Evolutionary conservation across 2,888 invertebrate genomes (phyloP).

Genomic region (Sericinus montela): DNA sequence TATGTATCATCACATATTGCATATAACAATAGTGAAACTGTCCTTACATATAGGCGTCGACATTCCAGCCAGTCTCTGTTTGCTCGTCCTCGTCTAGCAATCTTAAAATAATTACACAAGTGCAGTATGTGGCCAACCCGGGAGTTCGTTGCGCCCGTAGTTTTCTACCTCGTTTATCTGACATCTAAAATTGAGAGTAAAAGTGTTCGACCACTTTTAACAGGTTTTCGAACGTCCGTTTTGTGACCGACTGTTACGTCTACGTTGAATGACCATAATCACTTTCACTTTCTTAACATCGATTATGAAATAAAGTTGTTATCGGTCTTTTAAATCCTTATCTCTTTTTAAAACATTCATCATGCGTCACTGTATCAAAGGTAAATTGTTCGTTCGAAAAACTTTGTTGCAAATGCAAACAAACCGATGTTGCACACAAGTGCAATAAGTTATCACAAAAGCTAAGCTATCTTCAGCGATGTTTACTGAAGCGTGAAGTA

Average conservation of each 20-base stretch:
- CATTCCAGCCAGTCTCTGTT: conserved; percentile 60
- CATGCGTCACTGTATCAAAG: too few relatives aligned
- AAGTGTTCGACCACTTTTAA: conserved; percentile 44
- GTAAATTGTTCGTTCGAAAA: conserved; percentile 4
- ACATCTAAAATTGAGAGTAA: conserved; percentile 37
- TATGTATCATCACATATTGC: conserved; percentile 9
- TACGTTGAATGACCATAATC: conserved; percentile 29
- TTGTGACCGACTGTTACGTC: conserved; percentile 30
- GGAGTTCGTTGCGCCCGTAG: conserved; percentile 48
- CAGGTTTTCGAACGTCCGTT: conserved; percentile 44
- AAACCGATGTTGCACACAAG: background rate
- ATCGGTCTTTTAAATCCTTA: too few relatives aligned
- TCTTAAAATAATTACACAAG: conserved; percentile 77
- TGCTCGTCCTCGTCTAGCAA: conserved; percentile 58
- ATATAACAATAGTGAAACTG: conserved; percentile 20
- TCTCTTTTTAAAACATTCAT: too few relatives aligned
- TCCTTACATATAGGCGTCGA: conserved; percentile 46
- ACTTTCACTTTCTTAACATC: conserved; percentile 55
- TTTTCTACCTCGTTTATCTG: conserved; percentile 38
- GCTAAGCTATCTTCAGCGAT: conserved; percentile 13
- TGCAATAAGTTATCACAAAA: conserved; percentile 7
- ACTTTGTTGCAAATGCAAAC: background rate
- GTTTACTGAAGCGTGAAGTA: conserved; percentile 20
- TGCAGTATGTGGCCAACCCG: conserved; percentile 46
- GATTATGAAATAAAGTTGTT: conserved; percentile 5